Conservation (phyloP, 35 echinoderm and acorn worm species). For the Lytechinus pictus region DNA sequence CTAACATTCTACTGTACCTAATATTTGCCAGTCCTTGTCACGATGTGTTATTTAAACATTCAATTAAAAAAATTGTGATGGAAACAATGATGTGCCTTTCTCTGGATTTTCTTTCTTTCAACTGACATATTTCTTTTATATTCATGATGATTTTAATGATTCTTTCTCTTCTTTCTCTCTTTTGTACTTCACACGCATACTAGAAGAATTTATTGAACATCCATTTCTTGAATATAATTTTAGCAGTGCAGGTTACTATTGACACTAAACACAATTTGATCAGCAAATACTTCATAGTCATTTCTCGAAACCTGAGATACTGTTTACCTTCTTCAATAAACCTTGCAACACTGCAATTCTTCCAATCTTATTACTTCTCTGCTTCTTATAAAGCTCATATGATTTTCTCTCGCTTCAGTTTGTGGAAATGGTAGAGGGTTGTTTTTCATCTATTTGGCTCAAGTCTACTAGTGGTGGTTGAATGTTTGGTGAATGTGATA, state of each 20-base stretch:
- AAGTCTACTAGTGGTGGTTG: not conserved
- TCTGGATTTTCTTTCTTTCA: not conserved
- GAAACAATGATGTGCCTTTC: not conserved
- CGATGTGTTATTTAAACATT: constrained; percentile 5
- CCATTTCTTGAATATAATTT: not conserved
- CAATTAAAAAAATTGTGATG: not conserved
- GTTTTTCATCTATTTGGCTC: not conserved
- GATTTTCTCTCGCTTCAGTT: not conserved
- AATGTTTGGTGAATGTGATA: constrained; percentile 19
- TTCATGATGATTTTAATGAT: not conserved
- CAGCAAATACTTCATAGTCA: not conserved
- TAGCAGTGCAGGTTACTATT: not conserved
- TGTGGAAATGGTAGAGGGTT: constrained; percentile 16
- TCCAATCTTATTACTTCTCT: not conserved
- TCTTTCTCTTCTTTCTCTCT: not conserved
- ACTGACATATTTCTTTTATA: not conserved
- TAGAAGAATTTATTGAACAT: not conserved
- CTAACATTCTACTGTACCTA: not conserved
- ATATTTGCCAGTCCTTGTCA: not conserved
- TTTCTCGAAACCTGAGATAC: not conserved
- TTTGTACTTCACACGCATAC: not conserved
- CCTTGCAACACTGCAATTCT: not conserved
- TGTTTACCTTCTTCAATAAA: not conserved
- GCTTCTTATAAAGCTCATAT: not conserved
- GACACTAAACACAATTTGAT: constrained; percentile 12